Conservation (phyloP, 2,113 vertebrate species). For the Leptodactylus fuscus region DNA sequence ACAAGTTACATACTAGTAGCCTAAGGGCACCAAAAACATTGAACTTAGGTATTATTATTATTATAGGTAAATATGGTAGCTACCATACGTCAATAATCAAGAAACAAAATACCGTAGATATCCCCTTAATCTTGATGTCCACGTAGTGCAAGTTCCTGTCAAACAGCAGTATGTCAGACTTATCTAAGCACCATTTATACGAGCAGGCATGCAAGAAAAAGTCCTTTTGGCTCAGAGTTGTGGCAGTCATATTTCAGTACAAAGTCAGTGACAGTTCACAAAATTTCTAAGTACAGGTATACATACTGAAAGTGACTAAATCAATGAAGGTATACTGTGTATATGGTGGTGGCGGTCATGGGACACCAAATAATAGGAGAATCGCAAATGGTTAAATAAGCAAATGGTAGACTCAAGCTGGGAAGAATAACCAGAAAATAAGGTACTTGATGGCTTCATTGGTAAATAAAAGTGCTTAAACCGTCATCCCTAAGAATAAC, state of each 20-base stretch:
- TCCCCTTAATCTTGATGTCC: neutral
- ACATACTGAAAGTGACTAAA: neutral
- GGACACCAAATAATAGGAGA: neutral
- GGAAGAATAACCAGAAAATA: neutral
- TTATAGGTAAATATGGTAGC: neutral
- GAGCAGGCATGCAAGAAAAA: conserved; percentile 11
- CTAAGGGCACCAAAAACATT: neutral
- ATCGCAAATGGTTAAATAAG: neutral
- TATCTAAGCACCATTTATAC: conserved; percentile 13
- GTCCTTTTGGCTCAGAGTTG: neutral
- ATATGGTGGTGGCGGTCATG: neutral
- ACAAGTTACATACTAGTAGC: conserved; percentile 3
- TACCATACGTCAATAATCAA: neutral
- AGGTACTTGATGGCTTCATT: neutral
- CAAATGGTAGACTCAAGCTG: neutral
- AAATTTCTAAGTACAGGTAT: neutral
- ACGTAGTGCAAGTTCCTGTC: neutral
- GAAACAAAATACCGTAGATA: conserved; percentile 2
- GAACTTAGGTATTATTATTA: neutral
- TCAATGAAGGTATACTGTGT: neutral
- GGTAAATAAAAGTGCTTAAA: conserved; percentile 29
- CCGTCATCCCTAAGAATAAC: neutral
- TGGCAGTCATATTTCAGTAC: conserved; percentile 2
- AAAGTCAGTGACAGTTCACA: neutral
- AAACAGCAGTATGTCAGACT: neutral